Evolutionary conservation across 2,888 invertebrate genomes (phyloP).

Genomic region (Mantis religiosa): DNA sequence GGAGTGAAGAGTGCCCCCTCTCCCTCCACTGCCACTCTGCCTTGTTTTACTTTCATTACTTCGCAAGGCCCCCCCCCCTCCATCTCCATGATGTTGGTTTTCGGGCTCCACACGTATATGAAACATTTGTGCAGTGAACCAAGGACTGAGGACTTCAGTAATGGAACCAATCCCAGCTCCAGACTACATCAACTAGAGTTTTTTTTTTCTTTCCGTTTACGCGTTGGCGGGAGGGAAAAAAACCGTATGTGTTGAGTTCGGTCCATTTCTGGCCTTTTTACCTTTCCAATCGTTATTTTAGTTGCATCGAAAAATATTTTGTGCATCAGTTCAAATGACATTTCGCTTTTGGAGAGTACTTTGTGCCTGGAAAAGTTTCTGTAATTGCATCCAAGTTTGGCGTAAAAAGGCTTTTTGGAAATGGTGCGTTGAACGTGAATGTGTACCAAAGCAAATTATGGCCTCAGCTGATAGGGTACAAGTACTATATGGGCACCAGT

Average conservation of each 20-base stretch:
- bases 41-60: conserved; percentile 24
- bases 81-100: neutral
- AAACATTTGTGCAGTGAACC: conserved; percentile 23
- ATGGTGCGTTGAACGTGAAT: neutral
- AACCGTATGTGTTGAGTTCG: neutral
- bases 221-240: neutral
- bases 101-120: conserved; percentile 16
- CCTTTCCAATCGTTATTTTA: neutral
- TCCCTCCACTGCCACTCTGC: neutral
- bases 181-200: neutral
- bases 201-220: neutral
- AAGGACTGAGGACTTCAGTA: neutral
- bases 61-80: neutral
- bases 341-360: neutral
- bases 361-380: neutral
- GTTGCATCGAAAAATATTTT: neutral
- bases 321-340: neutral
- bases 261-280: neutral
- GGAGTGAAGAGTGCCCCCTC: neutral
- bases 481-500: too few species aligned
- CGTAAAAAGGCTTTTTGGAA: too few species aligned
- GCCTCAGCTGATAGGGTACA: too few species aligned
- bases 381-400: neutral
- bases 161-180: neutral
- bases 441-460: too few species aligned